These are phyloP conservation scores for Leptestheria dahalacensis DNA, from an alignment of 1,140 invertebrate species.

Conservation along the genomic window DNA sequence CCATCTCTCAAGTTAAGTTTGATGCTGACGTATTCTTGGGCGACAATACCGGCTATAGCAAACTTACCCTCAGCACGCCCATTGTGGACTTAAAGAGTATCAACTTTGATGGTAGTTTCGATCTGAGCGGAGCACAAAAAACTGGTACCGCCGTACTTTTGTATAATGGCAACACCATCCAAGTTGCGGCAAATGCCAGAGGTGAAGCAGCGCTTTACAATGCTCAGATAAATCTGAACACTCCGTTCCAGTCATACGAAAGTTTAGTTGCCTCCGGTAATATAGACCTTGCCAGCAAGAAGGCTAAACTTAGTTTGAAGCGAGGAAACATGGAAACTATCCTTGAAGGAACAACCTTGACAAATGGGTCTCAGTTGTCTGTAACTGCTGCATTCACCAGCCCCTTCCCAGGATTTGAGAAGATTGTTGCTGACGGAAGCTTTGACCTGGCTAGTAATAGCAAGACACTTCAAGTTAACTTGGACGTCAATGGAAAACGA, in stretches of 20 bases:
- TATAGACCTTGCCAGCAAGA: background rate
- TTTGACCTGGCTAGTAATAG: background rate
- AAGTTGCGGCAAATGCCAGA: background rate
- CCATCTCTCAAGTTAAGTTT: background rate
- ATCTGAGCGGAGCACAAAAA: background rate
- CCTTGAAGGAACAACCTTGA: background rate
- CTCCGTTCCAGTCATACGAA: background rate
- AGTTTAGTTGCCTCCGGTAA: conserved; percentile 1
- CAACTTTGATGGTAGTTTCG: background rate
- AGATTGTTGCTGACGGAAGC: background rate
- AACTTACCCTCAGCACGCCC: conserved; percentile 11
- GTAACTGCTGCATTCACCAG: background rate
- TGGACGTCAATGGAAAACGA: background rate
- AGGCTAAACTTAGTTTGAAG: background rate
- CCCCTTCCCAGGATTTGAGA: conserved; percentile 3
- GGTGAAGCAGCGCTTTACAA: background rate
- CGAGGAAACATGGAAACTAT: background rate
- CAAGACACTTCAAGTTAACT: background rate
- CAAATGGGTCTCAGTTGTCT: background rate
- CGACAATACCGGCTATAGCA: background rate
- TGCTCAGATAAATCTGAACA: background rate
- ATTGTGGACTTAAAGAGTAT: background rate
- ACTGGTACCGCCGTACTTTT: background rate
- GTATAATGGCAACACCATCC: background rate
- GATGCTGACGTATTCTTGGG: background rate